These are phyloP conservation scores for Zoroaster sp. DNA, from an alignment of 53 echinoderm and acorn worm genomes.

Conservation along the genomic window DNA sequence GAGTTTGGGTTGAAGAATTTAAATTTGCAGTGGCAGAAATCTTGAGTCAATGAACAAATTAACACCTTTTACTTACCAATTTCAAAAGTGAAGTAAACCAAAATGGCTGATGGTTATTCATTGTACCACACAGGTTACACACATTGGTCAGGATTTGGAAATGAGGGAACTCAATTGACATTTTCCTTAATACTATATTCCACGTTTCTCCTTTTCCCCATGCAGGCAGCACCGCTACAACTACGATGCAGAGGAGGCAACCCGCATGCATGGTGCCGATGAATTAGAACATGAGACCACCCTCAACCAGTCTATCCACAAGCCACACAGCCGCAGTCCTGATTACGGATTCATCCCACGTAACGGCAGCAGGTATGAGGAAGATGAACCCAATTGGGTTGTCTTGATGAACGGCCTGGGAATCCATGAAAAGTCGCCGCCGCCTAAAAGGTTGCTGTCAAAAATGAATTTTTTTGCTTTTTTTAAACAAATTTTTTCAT, in stretches of 20 bases:
- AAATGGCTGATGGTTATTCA: too few relatives aligned
- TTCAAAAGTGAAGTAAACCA: too few relatives aligned
- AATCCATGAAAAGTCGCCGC: conserved; percentile 31
- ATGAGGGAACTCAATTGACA: too few relatives aligned
- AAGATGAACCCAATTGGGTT: conserved; percentile 42
- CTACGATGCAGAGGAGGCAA: conserved; percentile 89
- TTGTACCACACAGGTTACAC: too few relatives aligned
- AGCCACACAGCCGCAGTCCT: conserved; percentile 17
- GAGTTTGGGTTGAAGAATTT: too few relatives aligned
- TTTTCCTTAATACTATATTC: too few relatives aligned
- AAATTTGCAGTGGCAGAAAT: too few relatives aligned
- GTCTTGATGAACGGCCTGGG: conserved; percentile 44
- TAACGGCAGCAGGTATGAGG: conserved; percentile 81
- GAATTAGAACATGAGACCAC: conserved; percentile 52
- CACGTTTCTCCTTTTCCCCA: background rate
- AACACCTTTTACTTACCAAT: too few relatives aligned
- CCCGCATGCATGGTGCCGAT: conserved; percentile 79
- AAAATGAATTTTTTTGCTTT: too few relatives aligned
- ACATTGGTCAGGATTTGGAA: too few relatives aligned
- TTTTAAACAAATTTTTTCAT: too few relatives aligned
- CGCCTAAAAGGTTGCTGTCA: conserved; percentile 17
- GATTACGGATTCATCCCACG: conserved; percentile 91
- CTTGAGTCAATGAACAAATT: too few relatives aligned
- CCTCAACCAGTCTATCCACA: conserved; percentile 45
- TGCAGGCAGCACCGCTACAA: conserved; percentile 62